Conservation (phyloP, 92 coral and sea anemone species). For the Palythoa caribaeorum region DNA sequence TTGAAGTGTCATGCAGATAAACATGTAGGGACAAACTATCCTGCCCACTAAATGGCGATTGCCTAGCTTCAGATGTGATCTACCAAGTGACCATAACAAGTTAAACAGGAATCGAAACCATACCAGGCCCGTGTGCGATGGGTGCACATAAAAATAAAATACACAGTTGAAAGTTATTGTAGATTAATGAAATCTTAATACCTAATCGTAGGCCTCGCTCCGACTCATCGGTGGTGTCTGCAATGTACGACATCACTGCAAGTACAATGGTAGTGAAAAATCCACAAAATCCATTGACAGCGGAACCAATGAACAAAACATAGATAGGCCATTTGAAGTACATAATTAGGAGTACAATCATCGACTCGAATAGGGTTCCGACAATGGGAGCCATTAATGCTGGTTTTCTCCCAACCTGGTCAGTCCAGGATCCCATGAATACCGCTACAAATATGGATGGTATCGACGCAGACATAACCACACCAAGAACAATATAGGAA, state of each 20-base stretch:
- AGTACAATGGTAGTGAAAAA: constrained; percentile 70
- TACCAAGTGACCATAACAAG: no score
- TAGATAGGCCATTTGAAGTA: constrained; percentile 66
- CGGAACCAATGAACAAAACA: constrained; percentile 69
- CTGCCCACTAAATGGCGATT: no score
- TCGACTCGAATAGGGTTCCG: constrained; percentile 70
- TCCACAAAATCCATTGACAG: constrained; percentile 75
- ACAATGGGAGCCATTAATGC: constrained; percentile 61
- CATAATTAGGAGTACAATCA: constrained; percentile 64
- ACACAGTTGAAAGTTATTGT: no score
- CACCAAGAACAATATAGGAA: constrained; percentile 66
- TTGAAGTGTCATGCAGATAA: no score
- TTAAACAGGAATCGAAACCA: no score
- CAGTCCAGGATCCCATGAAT: constrained; percentile 88
- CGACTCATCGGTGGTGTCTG: constrained; percentile 80
- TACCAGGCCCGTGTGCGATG: no score
- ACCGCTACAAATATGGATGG: constrained; percentile 77
- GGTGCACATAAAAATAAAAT: no score
- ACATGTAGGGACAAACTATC: no score
- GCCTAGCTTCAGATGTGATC: no score
- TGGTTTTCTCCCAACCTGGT: constrained; percentile 79
- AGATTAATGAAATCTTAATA: background rate
- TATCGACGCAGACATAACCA: constrained; percentile 57
- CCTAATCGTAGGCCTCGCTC: constrained; percentile 72
- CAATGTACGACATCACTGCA: constrained; percentile 71